These are phyloP conservation scores for Drosophila littoralis DNA, from an alignment of 1,140 invertebrate genomes.

Conservation along the genomic window DNA sequence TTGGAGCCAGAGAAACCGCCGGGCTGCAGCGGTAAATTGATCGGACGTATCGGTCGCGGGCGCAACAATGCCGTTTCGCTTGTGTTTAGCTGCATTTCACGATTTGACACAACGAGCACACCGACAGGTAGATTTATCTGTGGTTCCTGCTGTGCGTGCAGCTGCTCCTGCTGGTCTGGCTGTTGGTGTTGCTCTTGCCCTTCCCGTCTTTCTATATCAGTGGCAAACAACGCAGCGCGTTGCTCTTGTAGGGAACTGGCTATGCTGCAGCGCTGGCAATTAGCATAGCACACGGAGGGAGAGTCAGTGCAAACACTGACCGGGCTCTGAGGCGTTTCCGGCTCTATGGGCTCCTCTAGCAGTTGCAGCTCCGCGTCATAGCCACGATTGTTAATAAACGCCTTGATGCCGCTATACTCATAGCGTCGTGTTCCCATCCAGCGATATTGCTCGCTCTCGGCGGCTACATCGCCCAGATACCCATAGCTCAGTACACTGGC, in stretches of 20 bases:
- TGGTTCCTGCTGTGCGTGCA: not conserved
- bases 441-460: slow-evolving; percentile 92
- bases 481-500: slow-evolving; percentile 94
- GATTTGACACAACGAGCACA: slow-evolving; percentile 10
- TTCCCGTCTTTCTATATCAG: slow-evolving; percentile 52
- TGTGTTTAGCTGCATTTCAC: slow-evolving; percentile 29
- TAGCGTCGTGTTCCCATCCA: slow-evolving; percentile 96
- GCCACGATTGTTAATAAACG: slow-evolving; percentile 88
- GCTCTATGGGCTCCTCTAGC: slow-evolving; percentile 54
- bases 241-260: slow-evolving; percentile 84
- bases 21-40: slow-evolving; percentile 22
- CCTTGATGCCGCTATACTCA: slow-evolving; percentile 92
- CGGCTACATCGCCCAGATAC: slow-evolving; percentile 93
- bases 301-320: slow-evolving; percentile 52
- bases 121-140: not conserved
- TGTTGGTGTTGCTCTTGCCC: not conserved
- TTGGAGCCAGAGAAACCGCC: slow-evolving; percentile 26
- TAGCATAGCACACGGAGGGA: slow-evolving; percentile 72
- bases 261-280: slow-evolving; percentile 72
- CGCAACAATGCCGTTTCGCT: slow-evolving; percentile 55
- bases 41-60: slow-evolving; percentile 44
- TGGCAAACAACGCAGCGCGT: slow-evolving; percentile 67
- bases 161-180: not conserved
- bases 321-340: slow-evolving; percentile 50
- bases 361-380: slow-evolving; percentile 88